Conservation (phyloP, 2,113 vertebrate genomes). For the Ramphastos sulfuratus region DNA sequence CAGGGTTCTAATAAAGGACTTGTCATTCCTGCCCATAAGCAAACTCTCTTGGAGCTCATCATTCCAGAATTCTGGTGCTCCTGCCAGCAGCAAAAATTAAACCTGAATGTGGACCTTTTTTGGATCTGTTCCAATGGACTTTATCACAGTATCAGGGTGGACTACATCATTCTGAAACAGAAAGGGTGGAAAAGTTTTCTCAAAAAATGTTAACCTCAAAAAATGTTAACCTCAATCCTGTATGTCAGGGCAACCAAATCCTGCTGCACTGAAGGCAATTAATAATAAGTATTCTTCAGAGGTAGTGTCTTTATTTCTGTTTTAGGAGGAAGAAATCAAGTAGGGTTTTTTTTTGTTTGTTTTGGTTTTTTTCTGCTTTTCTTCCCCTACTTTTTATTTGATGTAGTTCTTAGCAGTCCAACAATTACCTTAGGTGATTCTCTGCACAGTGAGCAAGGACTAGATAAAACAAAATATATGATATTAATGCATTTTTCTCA, state of each 20-base stretch:
- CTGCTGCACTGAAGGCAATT: conserved; percentile 31
- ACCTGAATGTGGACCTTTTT: conserved; percentile 2
- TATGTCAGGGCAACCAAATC: conserved; percentile 35
- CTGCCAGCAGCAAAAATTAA: conserved; percentile 38
- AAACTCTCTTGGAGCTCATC: conserved; percentile 38
- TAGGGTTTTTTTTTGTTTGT: background rate
- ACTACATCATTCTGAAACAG: conserved; percentile 6
- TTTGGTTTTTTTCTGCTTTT: background rate
- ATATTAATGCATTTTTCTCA: conserved; percentile 64
- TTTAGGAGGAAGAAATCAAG: conserved; percentile 57
- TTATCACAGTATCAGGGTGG: background rate
- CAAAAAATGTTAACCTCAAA: background rate
- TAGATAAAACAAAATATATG: conserved; percentile 76
- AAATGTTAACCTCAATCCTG: background rate
- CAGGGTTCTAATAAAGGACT: conserved; percentile 73
- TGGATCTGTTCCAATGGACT: background rate
- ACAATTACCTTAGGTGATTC: conserved; percentile 73
- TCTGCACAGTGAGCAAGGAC: conserved; percentile 66
- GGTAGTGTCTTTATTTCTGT: conserved; percentile 1
- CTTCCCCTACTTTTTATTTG: conserved; percentile 43
- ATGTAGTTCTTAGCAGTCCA: conserved; percentile 55
- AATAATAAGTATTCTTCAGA: conserved; percentile 53
- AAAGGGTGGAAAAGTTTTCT: background rate
- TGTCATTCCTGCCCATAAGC: conserved; percentile 52
- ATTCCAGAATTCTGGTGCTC: conserved; percentile 15